These are phyloP conservation scores for Zoanthus gigantus DNA, from an alignment of 92 coral and sea anemone species.

Conservation along the genomic window DNA sequence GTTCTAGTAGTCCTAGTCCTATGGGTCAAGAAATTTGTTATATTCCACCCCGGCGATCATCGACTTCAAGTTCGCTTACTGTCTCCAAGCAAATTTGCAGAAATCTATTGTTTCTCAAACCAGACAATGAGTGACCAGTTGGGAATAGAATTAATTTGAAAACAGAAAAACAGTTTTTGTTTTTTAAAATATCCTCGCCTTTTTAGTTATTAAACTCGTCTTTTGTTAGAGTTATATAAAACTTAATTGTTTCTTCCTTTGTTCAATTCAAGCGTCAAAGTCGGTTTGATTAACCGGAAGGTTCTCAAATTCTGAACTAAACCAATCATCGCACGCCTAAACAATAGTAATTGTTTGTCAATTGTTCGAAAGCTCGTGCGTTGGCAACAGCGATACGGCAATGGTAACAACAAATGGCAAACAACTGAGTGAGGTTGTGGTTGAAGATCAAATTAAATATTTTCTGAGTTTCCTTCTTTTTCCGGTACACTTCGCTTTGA, in stretches of 20 bases:
- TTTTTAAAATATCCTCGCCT: not conserved
- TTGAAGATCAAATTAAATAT: not conserved
- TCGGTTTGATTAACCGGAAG: not conserved
- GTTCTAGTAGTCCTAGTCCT: no score
- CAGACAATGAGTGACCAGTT: no score
- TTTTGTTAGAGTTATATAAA: not conserved
- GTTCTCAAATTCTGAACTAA: not conserved
- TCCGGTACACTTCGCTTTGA: conserved; percentile 11
- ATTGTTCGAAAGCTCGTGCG: conserved; percentile 53
- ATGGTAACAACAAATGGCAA: conserved; percentile 55
- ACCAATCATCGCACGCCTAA: conserved; percentile 39
- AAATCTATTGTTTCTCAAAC: no score
- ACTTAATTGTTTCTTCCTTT: not conserved
- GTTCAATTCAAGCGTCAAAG: not conserved
- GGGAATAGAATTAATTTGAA: not conserved
- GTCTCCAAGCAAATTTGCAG: no score
- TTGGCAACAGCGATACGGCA: conserved; percentile 74
- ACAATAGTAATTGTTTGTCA: conserved; percentile 43
- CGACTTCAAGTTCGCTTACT: no score
- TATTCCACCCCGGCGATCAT: no score
- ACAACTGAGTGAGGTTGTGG: conserved; percentile 35
- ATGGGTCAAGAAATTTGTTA: no score
- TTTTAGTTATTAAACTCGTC: not conserved
- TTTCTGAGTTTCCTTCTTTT: conserved; percentile 38
- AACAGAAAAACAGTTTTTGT: not conserved